These are phyloP conservation scores for Scolanthus callimorphus DNA, from an alignment of 92 coral and sea anemone species.

Conservation along the genomic window DNA sequence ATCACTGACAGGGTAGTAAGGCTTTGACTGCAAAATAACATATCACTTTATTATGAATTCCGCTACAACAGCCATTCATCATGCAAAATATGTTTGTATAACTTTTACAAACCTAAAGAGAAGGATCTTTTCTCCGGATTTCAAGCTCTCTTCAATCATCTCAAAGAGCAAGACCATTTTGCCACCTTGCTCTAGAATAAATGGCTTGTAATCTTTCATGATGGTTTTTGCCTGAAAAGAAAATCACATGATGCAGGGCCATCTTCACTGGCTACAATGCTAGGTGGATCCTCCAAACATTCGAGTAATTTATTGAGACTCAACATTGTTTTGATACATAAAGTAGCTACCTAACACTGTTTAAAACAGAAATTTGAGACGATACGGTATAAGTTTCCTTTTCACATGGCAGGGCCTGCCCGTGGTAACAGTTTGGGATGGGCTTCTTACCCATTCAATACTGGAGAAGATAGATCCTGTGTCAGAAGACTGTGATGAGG, in stretches of 20 bases:
- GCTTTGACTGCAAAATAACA: conserved; percentile 96
- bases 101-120: conserved; percentile 57
- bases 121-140: conserved; percentile 79
- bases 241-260: not conserved
- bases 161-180: conserved; percentile 85
- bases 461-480: not conserved
- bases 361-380: too few species aligned
- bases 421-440: too few species aligned
- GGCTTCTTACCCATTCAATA: conserved; percentile 28
- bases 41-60: too few species aligned
- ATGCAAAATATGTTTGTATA: too few species aligned
- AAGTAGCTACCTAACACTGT: too few species aligned
- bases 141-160: conserved; percentile 74
- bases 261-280: too few species aligned
- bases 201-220: conserved; percentile 69
- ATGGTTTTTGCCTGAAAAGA: conserved; percentile 73
- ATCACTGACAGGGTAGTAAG: conserved; percentile 83
- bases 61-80: too few species aligned
- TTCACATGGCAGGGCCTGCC: too few species aligned
- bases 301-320: too few species aligned
- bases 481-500: conserved; percentile 2
- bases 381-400: too few species aligned
- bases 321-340: too few species aligned
- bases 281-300: too few species aligned
- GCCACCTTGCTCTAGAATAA: conserved; percentile 78